Evolutionary conservation across 2,113 vertebrate species (phyloP), one percentile per base, ranked within the genome.

Genomic region (Polypterus senegalus): DNA sequence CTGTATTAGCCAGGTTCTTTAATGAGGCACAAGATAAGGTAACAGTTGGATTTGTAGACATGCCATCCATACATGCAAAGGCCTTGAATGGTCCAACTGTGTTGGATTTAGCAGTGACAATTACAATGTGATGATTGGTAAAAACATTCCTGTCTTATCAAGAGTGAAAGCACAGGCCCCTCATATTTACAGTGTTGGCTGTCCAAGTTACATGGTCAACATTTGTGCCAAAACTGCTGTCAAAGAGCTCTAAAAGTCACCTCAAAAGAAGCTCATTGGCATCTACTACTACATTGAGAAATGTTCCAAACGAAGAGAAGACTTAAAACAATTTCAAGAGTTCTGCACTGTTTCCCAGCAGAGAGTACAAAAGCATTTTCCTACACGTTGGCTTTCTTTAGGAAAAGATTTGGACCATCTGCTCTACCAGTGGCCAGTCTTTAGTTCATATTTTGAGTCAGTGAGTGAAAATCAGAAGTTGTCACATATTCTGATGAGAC

Each of bases 221-320:
- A 69, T 64, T 47, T 72, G 65, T 69, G 70, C 62, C 51, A 72
- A 70, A 57, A 71, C 67, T 65, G 59, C 67, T 62, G 67, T 65
- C 59, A 69, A 66, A 10, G 62, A 64, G 60, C 65, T 72, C 53
- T 69, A 55, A 67, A 9, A 56, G 60, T 67, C 62, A 66, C 65
- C 62, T 64, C 65, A 70, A 59, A 49, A 61, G n/a, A 45, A 67
- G 54, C 8, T 70, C 44, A 64, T 64, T 69, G 61, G 66, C 58
- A 67, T 66, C 9, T 69, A 61, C 61, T 61, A 60, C 51, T 63
- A 69, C 48, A 62, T 62, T 69, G 64, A 69, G 63, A 69, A 66
- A 62, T 59, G 57, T 59, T 60, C 58, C 4, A 58, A 62, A 47
- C 8, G 11, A 57, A 61, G 65, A 63, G 61, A 59, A 54, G 65